Conservation (phyloP, 2,888 invertebrate species). For the Matsumyia berberina region DNA sequence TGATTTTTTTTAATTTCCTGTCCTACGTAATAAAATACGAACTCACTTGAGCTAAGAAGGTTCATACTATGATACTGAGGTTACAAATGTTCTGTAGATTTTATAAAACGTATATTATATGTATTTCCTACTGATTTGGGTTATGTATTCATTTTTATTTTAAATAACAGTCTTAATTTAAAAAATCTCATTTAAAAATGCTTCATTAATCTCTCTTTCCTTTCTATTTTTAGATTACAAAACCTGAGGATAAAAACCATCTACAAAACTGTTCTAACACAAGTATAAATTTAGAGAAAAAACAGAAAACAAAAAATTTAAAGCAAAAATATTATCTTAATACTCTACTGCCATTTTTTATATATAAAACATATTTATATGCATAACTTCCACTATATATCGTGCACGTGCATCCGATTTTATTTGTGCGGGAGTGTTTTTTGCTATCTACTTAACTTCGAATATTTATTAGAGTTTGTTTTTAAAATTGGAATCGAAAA, state of each 20-base stretch:
- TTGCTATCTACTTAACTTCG: constrained; percentile 16
- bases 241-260: neutral
- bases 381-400: constrained; percentile 17
- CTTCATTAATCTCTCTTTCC: neutral
- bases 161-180: too few relatives aligned
- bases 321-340: constrained; percentile 25
- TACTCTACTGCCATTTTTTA: constrained; percentile 51
- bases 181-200: too few relatives aligned
- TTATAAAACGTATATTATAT: too few relatives aligned
- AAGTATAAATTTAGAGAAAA: constrained; percentile 1
- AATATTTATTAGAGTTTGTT: constrained; percentile 4
- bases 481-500: constrained; percentile 15
- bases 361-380: constrained; percentile 1
- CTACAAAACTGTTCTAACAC: constrained; percentile 1
- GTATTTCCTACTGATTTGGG: too few relatives aligned
- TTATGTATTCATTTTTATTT: too few relatives aligned
- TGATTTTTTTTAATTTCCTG: too few relatives aligned
- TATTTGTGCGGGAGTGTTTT: constrained; percentile 3
- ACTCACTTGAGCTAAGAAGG: too few relatives aligned
- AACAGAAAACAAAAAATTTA: neutral
- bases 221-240: constrained; percentile 6
- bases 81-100: too few relatives aligned
- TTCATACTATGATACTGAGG: too few relatives aligned
- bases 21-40: too few relatives aligned
- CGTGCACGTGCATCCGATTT: constrained; percentile 9